These are phyloP conservation scores for Sphaeramia orbicularis DNA, from an alignment of 2,797 vertebrate species.

Conservation along the genomic window DNA sequence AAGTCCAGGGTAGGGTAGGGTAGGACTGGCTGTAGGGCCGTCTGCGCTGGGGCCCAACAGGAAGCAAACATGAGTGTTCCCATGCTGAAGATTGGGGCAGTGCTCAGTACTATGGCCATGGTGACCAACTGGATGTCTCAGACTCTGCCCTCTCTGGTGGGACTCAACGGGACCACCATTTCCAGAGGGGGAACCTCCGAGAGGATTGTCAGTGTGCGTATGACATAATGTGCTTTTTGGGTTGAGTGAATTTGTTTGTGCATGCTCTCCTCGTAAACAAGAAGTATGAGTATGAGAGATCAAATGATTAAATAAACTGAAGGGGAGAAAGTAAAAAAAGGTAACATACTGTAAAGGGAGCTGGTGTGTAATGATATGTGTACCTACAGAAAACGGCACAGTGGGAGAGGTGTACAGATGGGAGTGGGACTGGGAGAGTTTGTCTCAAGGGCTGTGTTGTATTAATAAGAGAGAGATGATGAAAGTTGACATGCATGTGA, in stretches of 20 bases:
- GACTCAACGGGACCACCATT: slow-evolving; percentile 91
- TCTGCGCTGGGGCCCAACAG: slow-evolving; percentile 69
- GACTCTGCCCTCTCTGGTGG: slow-evolving; percentile 93
- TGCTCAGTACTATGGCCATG: slow-evolving; percentile 99
- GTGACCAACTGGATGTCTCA: slow-evolving; percentile 99
- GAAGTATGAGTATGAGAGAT: slow-evolving; percentile 20
- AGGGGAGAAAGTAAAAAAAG: slow-evolving; percentile 11
- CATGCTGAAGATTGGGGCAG: slow-evolving; percentile 95
- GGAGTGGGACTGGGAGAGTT: not conserved
- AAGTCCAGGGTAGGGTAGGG: slow-evolving; percentile 70
- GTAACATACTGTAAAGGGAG: not conserved
- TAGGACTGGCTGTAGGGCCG: slow-evolving; percentile 60
- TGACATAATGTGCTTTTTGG: slow-evolving; percentile 42
- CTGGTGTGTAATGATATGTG: not conserved
- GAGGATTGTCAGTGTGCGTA: slow-evolving; percentile 93
- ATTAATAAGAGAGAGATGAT: slow-evolving; percentile 36
- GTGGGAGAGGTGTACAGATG: slow-evolving; percentile 11
- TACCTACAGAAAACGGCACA: slow-evolving; percentile 5
- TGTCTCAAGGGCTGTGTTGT: slow-evolving; percentile 17
- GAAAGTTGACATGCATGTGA: slow-evolving; percentile 40
- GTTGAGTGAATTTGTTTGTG: slow-evolving; percentile 29
- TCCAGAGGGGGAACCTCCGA: slow-evolving; percentile 91
- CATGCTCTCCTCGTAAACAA: slow-evolving; percentile 4
- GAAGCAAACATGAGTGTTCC: slow-evolving; percentile 90
- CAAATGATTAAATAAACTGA: slow-evolving; percentile 20